phyloP scores from a whole-genome alignment of 1,140 invertebrate species.

The Neomicropteryx cornuta region DNA sequence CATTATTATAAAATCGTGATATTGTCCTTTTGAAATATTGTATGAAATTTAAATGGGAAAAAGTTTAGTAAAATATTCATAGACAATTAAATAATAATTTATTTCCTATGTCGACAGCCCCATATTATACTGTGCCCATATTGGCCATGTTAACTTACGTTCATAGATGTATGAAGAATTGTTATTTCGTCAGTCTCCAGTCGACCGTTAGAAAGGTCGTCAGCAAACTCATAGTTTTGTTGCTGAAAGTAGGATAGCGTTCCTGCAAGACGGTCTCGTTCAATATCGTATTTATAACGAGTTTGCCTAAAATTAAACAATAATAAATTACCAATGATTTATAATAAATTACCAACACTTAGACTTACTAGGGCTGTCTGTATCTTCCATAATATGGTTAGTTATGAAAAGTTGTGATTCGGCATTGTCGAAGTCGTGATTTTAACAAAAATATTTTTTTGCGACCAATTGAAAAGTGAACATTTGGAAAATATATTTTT shows the following conservation, averaged over 20 bases:
- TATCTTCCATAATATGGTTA: neutral
- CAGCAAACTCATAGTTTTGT: conserved; percentile 38
- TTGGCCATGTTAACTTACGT: conserved; percentile 20
- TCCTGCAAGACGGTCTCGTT: conserved; percentile 27
- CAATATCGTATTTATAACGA: conserved; percentile 38
- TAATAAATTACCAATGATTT: conserved; percentile 14
- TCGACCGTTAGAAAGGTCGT: conserved; percentile 29
- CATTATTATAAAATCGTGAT: too few relatives aligned
- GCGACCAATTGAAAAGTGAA: neutral
- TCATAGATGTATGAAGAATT: conserved; percentile 38
- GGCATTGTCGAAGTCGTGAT: neutral
- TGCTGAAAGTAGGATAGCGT: conserved; percentile 38
- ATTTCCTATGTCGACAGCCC: neutral
- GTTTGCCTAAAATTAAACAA: conserved; percentile 26
- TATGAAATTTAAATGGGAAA: too few relatives aligned
- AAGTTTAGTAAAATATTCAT: too few relatives aligned
- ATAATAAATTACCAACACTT: neutral
- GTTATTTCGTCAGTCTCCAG: conserved; percentile 40
- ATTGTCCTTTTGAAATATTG: too few relatives aligned
- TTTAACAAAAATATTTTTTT: neutral
- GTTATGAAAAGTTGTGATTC: neutral
- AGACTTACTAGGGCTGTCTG: neutral
- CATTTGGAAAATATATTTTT: neutral
- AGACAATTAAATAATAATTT: neutral
- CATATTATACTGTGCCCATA: neutral